Percentiles rank a stretch among this genome's conserved stretches.
Evolutionary conservation across 2,113 vertebrate species (phyloP).

Genomic region (Elgaria multicarinata): DNA sequence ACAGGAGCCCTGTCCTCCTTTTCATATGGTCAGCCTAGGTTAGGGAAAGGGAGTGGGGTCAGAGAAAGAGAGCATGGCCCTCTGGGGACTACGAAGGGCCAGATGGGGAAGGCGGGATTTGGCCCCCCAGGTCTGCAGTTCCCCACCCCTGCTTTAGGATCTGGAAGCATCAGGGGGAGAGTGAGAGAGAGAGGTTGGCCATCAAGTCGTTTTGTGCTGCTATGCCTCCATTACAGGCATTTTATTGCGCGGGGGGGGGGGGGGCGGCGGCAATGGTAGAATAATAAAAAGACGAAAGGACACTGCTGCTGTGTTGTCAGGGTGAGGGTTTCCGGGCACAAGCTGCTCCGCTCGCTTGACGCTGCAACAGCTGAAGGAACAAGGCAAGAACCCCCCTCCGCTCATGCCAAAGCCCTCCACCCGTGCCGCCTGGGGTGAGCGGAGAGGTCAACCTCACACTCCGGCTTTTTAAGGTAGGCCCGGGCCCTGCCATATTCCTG

Average conservation of each 20-base stretch:
- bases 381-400: neutral
- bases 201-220: neutral
- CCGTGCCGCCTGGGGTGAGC: neutral
- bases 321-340: too few relatives aligned
- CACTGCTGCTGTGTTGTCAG: neutral
- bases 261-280: neutral
- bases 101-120: too few relatives aligned
- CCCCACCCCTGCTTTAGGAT: neutral
- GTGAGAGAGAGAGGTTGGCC: neutral
- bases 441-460: too few relatives aligned
- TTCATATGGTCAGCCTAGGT: too few relatives aligned
- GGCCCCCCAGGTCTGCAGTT: too few relatives aligned
- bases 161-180: too few relatives aligned
- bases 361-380: neutral
- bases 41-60: too few relatives aligned
- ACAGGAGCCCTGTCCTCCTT: too few relatives aligned
- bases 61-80: too few relatives aligned
- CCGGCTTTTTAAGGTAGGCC: neutral
- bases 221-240: neutral
- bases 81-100: too few relatives aligned
- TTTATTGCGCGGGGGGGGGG: neutral
- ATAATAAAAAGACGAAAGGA: neutral
- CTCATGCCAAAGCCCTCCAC: neutral
- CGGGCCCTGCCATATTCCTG: neutral
- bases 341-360: neutral